These are phyloP conservation scores for Xenopus borealis DNA, from an alignment of 2,113 vertebrate genomes.

Conservation along the genomic window DNA sequence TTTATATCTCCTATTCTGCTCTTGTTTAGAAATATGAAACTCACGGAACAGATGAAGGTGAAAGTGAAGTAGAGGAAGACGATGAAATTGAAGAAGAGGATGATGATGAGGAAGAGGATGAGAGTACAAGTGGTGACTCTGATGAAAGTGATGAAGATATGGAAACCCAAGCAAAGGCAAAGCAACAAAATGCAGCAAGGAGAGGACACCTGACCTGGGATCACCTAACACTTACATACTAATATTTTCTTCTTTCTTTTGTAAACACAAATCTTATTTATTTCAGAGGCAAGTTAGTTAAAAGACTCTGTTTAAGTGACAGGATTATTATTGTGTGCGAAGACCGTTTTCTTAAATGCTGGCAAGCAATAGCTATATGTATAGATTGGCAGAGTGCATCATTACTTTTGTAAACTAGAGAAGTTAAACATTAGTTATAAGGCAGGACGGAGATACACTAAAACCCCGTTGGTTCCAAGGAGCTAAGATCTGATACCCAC, in stretches of 20 bases:
- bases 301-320: constrained; percentile 58
- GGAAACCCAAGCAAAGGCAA: constrained; percentile 61
- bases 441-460: not conserved
- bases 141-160: constrained; percentile 83
- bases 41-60: constrained; percentile 70
- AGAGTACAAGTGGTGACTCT: constrained; percentile 85
- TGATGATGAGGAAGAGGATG: constrained; percentile 74
- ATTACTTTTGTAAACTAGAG: not conserved
- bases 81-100: constrained; percentile 76
- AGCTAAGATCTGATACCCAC: not conserved
- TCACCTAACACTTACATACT: constrained; percentile 81
- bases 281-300: constrained; percentile 52
- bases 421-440: not conserved
- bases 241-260: constrained; percentile 61
- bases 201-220: constrained; percentile 85
- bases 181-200: constrained; percentile 60
- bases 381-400: constrained; percentile 1
- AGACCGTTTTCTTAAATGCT: not conserved
- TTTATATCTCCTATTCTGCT: not conserved
- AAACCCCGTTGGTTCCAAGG: not conserved
- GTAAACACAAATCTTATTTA: constrained; percentile 62
- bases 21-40: constrained; percentile 75
- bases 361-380: constrained; percentile 9
- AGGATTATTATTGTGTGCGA: constrained; percentile 49
- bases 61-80: constrained; percentile 71